Conservation (phyloP, 1,140 invertebrate species). For the Meloidogyne floridensis region DNA sequence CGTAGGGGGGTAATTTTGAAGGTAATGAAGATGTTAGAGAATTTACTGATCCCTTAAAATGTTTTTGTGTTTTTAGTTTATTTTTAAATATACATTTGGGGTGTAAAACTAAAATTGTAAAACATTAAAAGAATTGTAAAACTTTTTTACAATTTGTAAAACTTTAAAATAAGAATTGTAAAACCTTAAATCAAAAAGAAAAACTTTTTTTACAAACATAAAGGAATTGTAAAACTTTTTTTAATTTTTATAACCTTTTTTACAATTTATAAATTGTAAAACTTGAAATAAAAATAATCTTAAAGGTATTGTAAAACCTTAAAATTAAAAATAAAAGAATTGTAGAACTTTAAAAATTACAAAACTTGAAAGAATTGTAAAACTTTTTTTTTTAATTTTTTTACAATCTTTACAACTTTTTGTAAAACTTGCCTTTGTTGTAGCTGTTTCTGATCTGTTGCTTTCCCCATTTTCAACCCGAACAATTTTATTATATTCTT, state of each 20-base stretch:
- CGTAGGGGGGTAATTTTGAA: constrained; percentile 39
- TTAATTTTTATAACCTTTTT: too few relatives aligned
- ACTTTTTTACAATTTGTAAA: too few relatives aligned
- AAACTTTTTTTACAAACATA: too few relatives aligned
- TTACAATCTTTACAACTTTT: not conserved
- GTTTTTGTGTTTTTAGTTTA: not conserved
- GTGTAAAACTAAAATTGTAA: not conserved
- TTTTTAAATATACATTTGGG: not conserved
- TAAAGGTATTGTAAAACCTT: too few relatives aligned
- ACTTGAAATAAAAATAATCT: too few relatives aligned
- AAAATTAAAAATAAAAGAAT: too few relatives aligned
- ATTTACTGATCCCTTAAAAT: not conserved
- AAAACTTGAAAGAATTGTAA: too few relatives aligned
- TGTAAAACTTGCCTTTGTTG: not conserved
- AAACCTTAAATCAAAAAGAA: too few relatives aligned
- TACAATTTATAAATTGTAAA: too few relatives aligned
- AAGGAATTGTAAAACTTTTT: too few relatives aligned
- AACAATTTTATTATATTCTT: not conserved
- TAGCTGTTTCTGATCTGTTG: constrained; percentile 3
- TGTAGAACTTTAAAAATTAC: too few relatives aligned
- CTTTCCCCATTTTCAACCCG: constrained; percentile 8
- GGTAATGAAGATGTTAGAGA: not conserved
- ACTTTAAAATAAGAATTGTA: too few relatives aligned
- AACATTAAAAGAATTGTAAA: not conserved
- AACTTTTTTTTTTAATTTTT: not conserved